Evolutionary conservation across 2,888 invertebrate species (phyloP).

Genomic region (Cheilosia pagana): DNA sequence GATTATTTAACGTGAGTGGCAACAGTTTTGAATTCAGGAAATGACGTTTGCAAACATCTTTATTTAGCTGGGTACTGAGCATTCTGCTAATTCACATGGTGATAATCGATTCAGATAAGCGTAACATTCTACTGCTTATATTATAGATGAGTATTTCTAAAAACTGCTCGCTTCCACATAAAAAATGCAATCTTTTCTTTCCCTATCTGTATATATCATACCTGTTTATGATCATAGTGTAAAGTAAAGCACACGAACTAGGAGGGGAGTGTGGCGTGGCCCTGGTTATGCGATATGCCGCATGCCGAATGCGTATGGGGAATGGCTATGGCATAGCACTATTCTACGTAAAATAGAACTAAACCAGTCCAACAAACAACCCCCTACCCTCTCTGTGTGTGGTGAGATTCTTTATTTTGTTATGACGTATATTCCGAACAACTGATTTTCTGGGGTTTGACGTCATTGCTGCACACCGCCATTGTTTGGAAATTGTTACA

Average conservation of each 20-base stretch:
- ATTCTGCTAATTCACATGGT: neutral
- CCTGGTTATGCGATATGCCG: no score
- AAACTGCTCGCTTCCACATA: neutral
- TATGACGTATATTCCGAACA: conserved; percentile 16
- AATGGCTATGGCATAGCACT: neutral
- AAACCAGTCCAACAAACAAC: neutral
- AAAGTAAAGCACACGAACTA: no score
- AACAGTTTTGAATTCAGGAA: no score
- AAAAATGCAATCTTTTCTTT: no score
- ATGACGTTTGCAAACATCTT: no score
- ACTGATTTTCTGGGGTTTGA: conserved; percentile 26
- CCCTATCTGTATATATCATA: no score
- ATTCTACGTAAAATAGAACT: neutral
- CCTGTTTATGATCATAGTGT: no score
- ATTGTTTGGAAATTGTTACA: neutral
- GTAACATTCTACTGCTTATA: neutral
- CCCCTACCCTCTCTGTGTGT: neutral
- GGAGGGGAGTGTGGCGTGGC: no score
- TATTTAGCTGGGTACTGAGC: no score
- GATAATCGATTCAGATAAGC: neutral
- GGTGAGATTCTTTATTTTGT: conserved; percentile 14
- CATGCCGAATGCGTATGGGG: no score
- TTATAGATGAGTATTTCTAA: neutral
- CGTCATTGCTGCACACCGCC: conserved; percentile 33
- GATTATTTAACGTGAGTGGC: no score